A percentile compares a stretch with the other conserved stretches of the same genome.
Evolutionary conservation across 2,797 vertebrate species (phyloP).

Genomic region (Xiphophorus birchmanni): DNA sequence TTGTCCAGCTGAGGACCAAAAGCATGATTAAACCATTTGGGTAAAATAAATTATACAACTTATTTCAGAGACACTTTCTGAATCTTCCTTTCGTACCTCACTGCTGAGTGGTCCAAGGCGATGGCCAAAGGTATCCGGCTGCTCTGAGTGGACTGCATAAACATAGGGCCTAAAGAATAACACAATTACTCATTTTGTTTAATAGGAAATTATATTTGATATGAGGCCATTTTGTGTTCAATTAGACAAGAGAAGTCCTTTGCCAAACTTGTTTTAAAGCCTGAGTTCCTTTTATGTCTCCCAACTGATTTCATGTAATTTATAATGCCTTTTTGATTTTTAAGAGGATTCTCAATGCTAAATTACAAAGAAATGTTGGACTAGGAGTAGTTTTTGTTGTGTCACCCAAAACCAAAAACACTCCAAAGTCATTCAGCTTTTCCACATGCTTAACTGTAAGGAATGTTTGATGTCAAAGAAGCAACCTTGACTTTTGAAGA

Average conservation of each 20-base stretch:
- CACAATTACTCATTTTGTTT: neutral
- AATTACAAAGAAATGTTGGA: neutral
- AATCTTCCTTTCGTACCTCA: conserved; percentile 82
- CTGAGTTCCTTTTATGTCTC: neutral
- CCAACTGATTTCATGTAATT: neutral
- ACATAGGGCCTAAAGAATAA: conserved; percentile 87
- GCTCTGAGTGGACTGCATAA: conserved; percentile 95
- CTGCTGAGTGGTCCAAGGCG: conserved; percentile 91
- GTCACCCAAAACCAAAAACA: neutral
- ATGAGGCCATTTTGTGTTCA: neutral
- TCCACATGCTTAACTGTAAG: neutral
- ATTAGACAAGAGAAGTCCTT: neutral
- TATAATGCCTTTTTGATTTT: neutral
- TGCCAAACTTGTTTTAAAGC: neutral
- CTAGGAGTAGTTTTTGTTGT: neutral
- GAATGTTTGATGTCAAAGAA: neutral
- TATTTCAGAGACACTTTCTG: neutral
- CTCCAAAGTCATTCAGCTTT: neutral
- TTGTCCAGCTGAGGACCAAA: conserved; percentile 85
- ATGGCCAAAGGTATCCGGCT: conserved; percentile 94
- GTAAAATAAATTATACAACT: neutral
- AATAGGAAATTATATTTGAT: neutral
- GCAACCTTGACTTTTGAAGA: neutral
- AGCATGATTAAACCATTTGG: neutral
- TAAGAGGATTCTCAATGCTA: neutral